Evolutionary conservation across 2,888 invertebrate genomes (phyloP).

Genomic region (Lumbricus terrestris): DNA sequence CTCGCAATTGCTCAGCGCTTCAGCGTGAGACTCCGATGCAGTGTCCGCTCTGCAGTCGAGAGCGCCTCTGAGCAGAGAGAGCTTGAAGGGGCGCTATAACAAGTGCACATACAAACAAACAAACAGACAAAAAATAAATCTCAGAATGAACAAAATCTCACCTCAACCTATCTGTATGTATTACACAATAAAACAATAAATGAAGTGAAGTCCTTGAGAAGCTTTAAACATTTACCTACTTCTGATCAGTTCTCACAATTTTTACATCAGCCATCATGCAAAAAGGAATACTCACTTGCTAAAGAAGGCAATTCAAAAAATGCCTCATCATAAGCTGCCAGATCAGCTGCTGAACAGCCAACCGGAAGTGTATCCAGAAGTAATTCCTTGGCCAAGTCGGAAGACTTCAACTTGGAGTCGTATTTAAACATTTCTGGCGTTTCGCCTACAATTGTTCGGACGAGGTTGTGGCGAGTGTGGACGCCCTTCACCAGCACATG

Average conservation of each 20-base stretch:
- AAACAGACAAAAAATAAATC: too few species aligned
- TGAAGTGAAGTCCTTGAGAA: too few species aligned
- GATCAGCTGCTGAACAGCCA: conserved; percentile 52
- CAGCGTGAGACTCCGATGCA: too few species aligned
- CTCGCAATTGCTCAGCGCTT: too few species aligned
- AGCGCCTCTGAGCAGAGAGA: too few species aligned
- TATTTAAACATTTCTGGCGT: conserved; percentile 41
- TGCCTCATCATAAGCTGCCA: conserved; percentile 49
- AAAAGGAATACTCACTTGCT: background rate
- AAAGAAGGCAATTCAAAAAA: conserved; percentile 43
- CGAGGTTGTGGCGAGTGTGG: conserved; percentile 28
- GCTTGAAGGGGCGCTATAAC: too few species aligned
- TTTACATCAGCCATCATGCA: background rate
- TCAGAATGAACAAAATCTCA: too few species aligned
- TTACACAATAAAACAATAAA: too few species aligned
- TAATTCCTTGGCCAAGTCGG: conserved; percentile 43
- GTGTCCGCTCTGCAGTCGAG: too few species aligned
- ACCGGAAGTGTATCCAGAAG: conserved; percentile 49
- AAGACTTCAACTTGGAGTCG: conserved; percentile 37
- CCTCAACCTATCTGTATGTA: too few species aligned
- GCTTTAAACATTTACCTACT: background rate
- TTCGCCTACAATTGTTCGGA: conserved; percentile 34
- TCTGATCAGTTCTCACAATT: background rate
- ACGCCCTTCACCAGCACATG: conserved; percentile 40
- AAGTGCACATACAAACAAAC: too few species aligned